Percentiles rank a stretch among this genome's conserved stretches.
phyloP scores from a whole-genome alignment of 2,888 invertebrate genomes.

The Drosophila cognata region DNA sequence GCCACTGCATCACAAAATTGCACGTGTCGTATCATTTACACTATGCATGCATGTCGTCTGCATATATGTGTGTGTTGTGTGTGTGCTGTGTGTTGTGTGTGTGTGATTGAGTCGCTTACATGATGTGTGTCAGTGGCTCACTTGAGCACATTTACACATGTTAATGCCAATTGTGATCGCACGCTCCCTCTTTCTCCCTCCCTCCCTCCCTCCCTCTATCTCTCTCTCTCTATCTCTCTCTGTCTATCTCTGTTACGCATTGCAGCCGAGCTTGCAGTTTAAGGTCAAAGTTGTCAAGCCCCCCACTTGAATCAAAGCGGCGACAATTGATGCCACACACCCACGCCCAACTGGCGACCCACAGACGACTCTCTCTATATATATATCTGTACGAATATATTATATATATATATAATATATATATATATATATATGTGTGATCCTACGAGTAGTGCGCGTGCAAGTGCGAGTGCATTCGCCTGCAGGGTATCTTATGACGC shows the following conservation, averaged over 20 bases:
- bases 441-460: conserved; percentile 45
- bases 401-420: neutral
- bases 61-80: conserved; percentile 12
- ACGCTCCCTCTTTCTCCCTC: conserved; percentile 1
- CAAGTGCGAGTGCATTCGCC: conserved; percentile 69
- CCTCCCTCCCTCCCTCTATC: neutral
- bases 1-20: conserved; percentile 26
- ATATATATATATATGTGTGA: neutral
- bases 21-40: conserved; percentile 24
- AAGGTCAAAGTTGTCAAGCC: conserved; percentile 81
- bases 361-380: neutral
- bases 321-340: conserved; percentile 71
- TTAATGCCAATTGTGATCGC: conserved; percentile 65
- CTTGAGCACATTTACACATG: conserved; percentile 81
- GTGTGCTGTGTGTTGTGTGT: conserved; percentile 7
- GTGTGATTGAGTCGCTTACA: conserved; percentile 16
- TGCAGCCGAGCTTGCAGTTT: conserved; percentile 67
- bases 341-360: conserved; percentile 53
- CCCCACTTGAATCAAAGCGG: conserved; percentile 20
- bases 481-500: conserved; percentile 64
- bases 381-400: neutral
- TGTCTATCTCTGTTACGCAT: neutral
- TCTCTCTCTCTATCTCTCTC: neutral
- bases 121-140: conserved; percentile 81
- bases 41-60: neutral